phyloP scores from a whole-genome alignment of 2,888 invertebrate species.

The Pandemis heparana region DNA sequence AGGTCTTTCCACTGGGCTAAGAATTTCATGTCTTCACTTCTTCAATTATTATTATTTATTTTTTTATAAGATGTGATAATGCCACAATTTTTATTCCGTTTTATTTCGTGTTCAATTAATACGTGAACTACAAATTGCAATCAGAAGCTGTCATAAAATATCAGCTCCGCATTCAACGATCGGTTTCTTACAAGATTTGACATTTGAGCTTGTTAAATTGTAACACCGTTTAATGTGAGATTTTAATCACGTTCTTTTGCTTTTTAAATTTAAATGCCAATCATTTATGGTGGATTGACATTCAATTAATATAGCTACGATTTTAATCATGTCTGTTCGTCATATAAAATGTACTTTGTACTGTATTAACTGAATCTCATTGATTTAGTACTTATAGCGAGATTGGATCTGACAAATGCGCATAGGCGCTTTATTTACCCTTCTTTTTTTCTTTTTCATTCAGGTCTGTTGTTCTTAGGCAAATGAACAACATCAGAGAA shows the following conservation, averaged over 20 bases:
- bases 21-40: neutral
- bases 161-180: neutral
- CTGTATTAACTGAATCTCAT: too few relatives aligned
- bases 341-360: too few relatives aligned
- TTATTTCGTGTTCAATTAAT: neutral
- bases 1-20: neutral
- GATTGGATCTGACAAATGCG: too few relatives aligned
- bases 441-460: too few relatives aligned
- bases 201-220: conserved; percentile 22
- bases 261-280: neutral
- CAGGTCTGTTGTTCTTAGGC: too few relatives aligned
- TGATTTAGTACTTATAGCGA: too few relatives aligned
- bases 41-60: neutral
- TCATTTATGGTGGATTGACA: neutral
- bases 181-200: neutral
- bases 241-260: conserved; percentile 9
- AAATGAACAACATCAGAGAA: too few relatives aligned
- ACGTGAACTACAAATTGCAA: neutral
- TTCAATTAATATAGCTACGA: neutral
- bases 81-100: neutral
- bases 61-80: neutral
- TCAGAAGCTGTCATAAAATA: neutral
- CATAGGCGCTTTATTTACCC: too few relatives aligned
- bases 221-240: neutral
- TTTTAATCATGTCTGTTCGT: too few relatives aligned